Percentiles rank a stretch among this genome's conserved stretches.
Conservation (phyloP, 2,888 invertebrate species). For the Cryptus armator region DNA sequence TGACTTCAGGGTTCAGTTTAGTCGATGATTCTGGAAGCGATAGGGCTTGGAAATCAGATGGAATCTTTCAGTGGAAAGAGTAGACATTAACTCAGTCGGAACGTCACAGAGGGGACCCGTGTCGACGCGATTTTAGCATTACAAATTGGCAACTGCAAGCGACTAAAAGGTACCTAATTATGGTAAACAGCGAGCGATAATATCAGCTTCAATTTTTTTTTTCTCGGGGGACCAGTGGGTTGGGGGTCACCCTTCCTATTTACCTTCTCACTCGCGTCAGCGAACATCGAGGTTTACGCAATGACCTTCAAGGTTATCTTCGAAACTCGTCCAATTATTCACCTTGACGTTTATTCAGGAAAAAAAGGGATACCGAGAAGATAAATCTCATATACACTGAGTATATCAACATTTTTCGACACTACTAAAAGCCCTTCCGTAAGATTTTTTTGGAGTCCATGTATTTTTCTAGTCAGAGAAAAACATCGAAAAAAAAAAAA, state of each 20-base stretch:
- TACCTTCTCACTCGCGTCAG: background rate
- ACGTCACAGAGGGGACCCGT: constrained; percentile 1
- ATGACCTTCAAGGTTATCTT: constrained; percentile 18
- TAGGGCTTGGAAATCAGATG: background rate
- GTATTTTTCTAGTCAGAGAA: background rate
- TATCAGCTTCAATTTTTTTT: constrained; percentile 7
- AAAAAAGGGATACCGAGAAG: background rate
- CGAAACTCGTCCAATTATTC: constrained; percentile 52
- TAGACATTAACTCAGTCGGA: constrained; percentile 11
- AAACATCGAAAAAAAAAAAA: background rate
- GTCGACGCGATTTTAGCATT: constrained; percentile 37
- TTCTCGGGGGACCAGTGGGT: background rate
- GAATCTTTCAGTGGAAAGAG: background rate
- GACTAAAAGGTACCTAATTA: constrained; percentile 35
- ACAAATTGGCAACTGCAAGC: constrained; percentile 32
- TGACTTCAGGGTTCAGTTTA: background rate
- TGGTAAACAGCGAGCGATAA: constrained; percentile 46
- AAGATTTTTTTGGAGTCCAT: background rate
- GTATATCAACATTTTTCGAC: background rate
- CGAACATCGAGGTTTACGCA: constrained; percentile 10
- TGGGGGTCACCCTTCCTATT: background rate
- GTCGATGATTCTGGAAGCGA: background rate
- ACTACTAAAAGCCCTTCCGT: background rate
- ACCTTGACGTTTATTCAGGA: constrained; percentile 5
- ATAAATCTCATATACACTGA: background rate